Evolutionary conservation across 2,888 invertebrate species (phyloP).

Genomic region (Cremastobaeus sp.): DNA sequence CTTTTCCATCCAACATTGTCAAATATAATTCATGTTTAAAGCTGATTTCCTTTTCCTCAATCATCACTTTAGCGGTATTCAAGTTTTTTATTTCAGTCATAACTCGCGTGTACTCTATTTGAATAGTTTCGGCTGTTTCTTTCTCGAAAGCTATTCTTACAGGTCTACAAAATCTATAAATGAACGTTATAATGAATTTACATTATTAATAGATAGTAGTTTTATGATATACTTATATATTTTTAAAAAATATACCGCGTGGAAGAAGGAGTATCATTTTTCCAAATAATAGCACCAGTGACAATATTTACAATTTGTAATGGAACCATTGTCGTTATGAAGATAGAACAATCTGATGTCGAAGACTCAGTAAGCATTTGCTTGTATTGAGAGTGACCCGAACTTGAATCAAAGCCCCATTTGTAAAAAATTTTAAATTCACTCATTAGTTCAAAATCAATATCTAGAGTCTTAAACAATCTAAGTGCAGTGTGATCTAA

Average conservation of each 20-base stretch:
- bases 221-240: too few species aligned
- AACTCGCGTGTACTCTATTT: too few species aligned
- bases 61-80: too few species aligned
- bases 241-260: neutral
- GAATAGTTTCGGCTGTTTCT: too few species aligned
- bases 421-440: slow-evolving; percentile 6
- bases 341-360: neutral
- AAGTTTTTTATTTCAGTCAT: too few species aligned
- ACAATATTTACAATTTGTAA: neutral
- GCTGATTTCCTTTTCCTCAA: too few species aligned
- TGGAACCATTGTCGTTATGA: slow-evolving; percentile 8
- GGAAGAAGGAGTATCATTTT: neutral
- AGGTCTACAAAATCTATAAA: too few species aligned
- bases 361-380: neutral
- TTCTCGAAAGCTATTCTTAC: too few species aligned
- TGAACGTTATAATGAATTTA: too few species aligned
- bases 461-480: neutral
- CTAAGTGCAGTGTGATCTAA: slow-evolving; percentile 6
- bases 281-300: neutral
- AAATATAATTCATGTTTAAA: too few species aligned
- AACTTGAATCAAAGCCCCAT: slow-evolving; percentile 21
- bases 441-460: neutral
- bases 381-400: slow-evolving; percentile 10
- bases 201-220: too few species aligned
- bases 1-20: too few species aligned